phyloP scores from a whole-genome alignment of 2,888 invertebrate species.

The Himalopsyche kuldschensis region DNA sequence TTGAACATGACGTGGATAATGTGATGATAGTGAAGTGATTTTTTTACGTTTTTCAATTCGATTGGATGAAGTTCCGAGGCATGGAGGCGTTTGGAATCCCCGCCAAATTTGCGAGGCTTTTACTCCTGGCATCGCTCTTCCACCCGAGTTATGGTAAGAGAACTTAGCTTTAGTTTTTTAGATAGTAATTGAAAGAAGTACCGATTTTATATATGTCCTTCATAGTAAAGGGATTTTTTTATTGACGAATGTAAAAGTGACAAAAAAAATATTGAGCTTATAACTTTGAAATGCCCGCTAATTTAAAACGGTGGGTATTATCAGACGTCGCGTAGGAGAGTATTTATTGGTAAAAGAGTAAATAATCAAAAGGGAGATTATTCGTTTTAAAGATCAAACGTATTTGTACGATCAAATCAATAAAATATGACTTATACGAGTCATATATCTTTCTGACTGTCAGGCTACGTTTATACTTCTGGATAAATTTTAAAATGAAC shows the following conservation, averaged over 20 bases:
- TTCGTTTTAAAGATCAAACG: too few species aligned
- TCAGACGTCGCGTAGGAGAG: too few species aligned
- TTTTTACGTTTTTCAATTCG: not conserved
- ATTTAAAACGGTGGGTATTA: too few species aligned
- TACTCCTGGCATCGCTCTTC: constrained; percentile 21
- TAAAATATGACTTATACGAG: too few species aligned
- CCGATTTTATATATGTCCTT: too few species aligned
- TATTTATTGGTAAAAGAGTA: too few species aligned
- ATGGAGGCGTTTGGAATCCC: constrained; percentile 16
- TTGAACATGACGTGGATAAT: not conserved
- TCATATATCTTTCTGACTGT: not conserved
- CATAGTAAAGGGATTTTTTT: too few species aligned
- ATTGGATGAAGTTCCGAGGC: not conserved
- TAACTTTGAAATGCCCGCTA: too few species aligned
- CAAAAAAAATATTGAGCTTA: too few species aligned
- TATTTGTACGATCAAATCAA: too few species aligned
- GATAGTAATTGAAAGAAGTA: not conserved
- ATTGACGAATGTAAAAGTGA: too few species aligned
- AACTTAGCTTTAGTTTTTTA: not conserved
- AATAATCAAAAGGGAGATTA: too few species aligned
- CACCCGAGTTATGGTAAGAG: constrained; percentile 27
- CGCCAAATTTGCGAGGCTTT: constrained; percentile 22
- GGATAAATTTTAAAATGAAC: not conserved
- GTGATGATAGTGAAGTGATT: not conserved
- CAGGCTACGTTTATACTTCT: not conserved